Base-by-base conservation (phyloP, 2,888 invertebrate genomes). In the Melanostoma mellinum region DNA sequence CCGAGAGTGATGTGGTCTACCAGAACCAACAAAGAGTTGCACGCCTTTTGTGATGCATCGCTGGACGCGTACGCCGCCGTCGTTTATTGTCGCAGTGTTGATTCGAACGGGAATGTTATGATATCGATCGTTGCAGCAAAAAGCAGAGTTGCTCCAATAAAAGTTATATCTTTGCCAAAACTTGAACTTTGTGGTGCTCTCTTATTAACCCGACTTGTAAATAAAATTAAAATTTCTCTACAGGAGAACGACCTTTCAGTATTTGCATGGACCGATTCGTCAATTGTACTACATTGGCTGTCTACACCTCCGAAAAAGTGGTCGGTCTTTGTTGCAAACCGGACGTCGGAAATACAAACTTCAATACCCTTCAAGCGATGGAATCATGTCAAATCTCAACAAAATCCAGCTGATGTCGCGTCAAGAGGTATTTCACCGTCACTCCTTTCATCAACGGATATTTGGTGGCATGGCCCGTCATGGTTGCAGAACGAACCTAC, bases 221-320 rank as follows among this genome's bases (percentile, higher is more conserved):
- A 56, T 2, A 56, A 56, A 56, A 56, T 56, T 8, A 38, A 56
- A 30, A 0, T 20, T 4, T 56, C 20, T 56, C 38, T 56, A 9
- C 36, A 56, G 55, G 55, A 55, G 20, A 10, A 36, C 38, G 38
- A 38, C 38, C 20, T 55, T 20, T 38, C 36, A 6, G 38, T 3
- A 3, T 53, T 53, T 6, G 36, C 53, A 3, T 53, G 53, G 53
- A 53, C 36, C 8, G 53, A 53, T 6, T 56, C 38, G 6, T 56
- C 38, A n/a, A 56, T 56, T 20, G 55, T 56, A 30, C 20, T 56
- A 6, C 20, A 56, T 38, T 56, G 55, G 55, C 36, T 56, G 4
- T 56, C 55, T 4, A 38, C 55, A 20, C 55, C 55, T 56, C 55
- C 55, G 3, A 56, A 56, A 8, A 56, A 56, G 20, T 56, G 55